Conservation (phyloP, 2,888 invertebrate genomes). For the Tupiocoris notatus region DNA sequence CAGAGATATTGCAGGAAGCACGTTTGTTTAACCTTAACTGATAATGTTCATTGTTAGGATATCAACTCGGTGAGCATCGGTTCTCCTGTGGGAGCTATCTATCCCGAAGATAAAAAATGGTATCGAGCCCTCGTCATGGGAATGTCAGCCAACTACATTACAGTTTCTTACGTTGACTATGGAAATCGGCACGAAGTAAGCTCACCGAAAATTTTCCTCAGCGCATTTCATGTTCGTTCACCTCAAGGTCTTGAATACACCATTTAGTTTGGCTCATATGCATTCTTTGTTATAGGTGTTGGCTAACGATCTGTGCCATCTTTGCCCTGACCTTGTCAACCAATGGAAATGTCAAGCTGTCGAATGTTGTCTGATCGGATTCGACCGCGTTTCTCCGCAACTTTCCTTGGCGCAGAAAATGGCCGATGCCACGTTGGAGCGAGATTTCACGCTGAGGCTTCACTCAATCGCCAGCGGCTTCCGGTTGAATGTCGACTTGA, state of each 20-base stretch:
- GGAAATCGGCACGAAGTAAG: conserved; percentile 68
- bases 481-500: conserved; percentile 62
- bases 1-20: no score
- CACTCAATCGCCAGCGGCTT: conserved; percentile 39
- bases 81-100: conserved; percentile 65
- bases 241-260: background rate
- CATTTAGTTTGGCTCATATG: no score
- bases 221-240: background rate
- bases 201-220: no score
- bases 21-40: no score
- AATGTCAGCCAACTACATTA: conserved; percentile 60
- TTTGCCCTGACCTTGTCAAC: conserved; percentile 64
- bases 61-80: conserved; percentile 53
- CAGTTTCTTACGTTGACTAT: conserved; percentile 88
- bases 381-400: conserved; percentile 53
- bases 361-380: conserved; percentile 71
- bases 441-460: conserved; percentile 24
- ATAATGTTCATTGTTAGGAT: conserved; percentile 35
- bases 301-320: conserved; percentile 55
- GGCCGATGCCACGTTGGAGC: conserved; percentile 25
- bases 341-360: conserved; percentile 71
- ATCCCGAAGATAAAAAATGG: conserved; percentile 68
- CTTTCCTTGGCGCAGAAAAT: conserved; percentile 24
- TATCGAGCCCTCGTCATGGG: conserved; percentile 67
- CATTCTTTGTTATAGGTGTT: conserved; percentile 8